A percentile compares a stretch with the other conserved stretches of the same genome.
These are phyloP conservation scores for Poecile atricapillus DNA, from an alignment of 2,113 vertebrate genomes.

Conservation along the genomic window DNA sequence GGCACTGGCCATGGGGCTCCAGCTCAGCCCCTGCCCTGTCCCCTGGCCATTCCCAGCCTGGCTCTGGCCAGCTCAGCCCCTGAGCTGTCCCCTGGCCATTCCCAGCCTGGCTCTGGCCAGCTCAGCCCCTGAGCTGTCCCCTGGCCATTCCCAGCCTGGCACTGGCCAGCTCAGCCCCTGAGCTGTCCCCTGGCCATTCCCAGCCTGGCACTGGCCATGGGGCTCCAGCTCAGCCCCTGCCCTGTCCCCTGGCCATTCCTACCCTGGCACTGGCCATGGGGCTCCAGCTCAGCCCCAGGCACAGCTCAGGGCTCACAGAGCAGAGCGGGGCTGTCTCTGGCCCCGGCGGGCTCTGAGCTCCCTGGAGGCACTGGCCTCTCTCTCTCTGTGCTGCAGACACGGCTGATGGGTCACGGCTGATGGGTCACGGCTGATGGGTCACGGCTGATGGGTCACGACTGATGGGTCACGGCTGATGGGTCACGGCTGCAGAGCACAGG, in stretches of 20 bases:
- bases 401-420: not conserved
- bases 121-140: not conserved
- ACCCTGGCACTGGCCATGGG: not conserved
- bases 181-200: not conserved
- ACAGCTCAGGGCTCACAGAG: not conserved
- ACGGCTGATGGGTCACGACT: too few relatives aligned
- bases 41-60: not conserved
- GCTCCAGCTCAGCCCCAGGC: not conserved
- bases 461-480: not conserved
- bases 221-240: slow-evolving; percentile 1
- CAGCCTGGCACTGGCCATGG: too few relatives aligned
- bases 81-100: not conserved
- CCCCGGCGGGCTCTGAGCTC: not conserved
- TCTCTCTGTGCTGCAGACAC: not conserved
- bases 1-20: too few relatives aligned
- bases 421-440: not conserved
- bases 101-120: too few relatives aligned
- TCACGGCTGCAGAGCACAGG: not conserved
- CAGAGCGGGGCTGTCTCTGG: accelerated
- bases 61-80: too few relatives aligned
- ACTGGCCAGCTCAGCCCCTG: too few relatives aligned
- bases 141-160: not conserved
- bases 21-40: not conserved
- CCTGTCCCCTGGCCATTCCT: not conserved
- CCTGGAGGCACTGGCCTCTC: too few relatives aligned